A percentile compares a stretch with the other conserved stretches of the same genome.
phyloP scores from a whole-genome alignment of 2,888 invertebrate genomes.

The Dryobota labecula region DNA sequence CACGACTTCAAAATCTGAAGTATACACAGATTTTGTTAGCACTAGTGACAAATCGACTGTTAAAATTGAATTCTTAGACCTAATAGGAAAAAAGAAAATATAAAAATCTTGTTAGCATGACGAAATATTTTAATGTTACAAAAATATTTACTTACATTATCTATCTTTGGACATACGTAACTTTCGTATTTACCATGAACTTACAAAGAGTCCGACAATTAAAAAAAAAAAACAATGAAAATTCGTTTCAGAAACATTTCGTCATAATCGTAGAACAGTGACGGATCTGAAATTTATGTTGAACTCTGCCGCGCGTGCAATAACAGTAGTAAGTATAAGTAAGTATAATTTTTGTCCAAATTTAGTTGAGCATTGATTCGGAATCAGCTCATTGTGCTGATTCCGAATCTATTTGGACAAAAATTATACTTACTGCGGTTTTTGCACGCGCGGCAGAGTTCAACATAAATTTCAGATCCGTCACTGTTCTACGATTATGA shows the following conservation, averaged over 20 bases:
- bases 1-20: background rate
- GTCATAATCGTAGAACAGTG: too few relatives aligned
- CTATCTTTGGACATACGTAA: conserved; percentile 18
- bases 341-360: too few relatives aligned
- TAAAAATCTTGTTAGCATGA: conserved; percentile 1
- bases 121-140: conserved; percentile 45
- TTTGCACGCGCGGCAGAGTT: too few relatives aligned
- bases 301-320: too few relatives aligned
- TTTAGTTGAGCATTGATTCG: too few relatives aligned
- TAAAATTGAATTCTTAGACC: background rate
- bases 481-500: too few relatives aligned
- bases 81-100: background rate
- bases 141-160: conserved; percentile 53
- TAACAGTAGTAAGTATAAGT: too few relatives aligned
- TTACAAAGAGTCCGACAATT: background rate
- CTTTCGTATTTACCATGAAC: conserved; percentile 30
- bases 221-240: background rate
- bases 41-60: background rate
- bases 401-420: too few relatives aligned
- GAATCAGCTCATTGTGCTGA: too few relatives aligned
- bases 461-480: too few relatives aligned
- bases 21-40: background rate
- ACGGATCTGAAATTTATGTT: too few relatives aligned
- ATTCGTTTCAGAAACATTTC: background rate
- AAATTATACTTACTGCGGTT: too few relatives aligned